Evolutionary conservation across 2,888 invertebrate genomes (phyloP), one percentile per base, ranked within the genome.

Genomic region (Ophraella communa): DNA sequence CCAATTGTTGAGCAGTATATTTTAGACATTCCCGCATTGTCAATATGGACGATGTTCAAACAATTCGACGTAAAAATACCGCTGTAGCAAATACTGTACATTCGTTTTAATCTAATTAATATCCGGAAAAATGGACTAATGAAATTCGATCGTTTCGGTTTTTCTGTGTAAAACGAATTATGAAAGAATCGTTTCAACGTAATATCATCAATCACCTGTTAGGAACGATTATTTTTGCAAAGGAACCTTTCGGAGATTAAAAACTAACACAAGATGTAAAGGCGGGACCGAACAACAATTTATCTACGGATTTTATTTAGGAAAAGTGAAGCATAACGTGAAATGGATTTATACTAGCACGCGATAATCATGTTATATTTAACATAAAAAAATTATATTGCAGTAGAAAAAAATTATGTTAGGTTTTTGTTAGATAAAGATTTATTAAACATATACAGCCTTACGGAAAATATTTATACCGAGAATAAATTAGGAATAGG

Each of bases 161-260:
- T n/a, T n/a, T n/a, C n/a, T n/a, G n/a, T 33, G 33, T 33, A n/a
- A 33, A 2, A 33, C n/a, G 33, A 33, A 33, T n/a, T 33, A 10
- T 33, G 33, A n/a, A 33, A n/a, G n/a, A 33, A 24, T 53, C 20
- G 30, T 53, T 52, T 33, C 24, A 44, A 52, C 52, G 30, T 52
- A 11, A 47, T n/a, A n/a, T n/a, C n/a, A 33, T 33, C n/a, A 33
- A 33, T 33, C 33, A 33, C 33, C 33, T 33, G 33, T n/a, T 33
- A 33, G 10, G 3, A 33, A 33, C n/a, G 33, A 33, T 33, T 33
- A 33, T 33, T 33, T 33, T 33, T 33, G 33, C n/a, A 33, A 33
- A 33, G 33, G 33, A 33, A 33, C 33, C 33, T 33, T 33, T 33
- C 33, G 1, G 33, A 33, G n/a, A n/a, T 33, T 33, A n/a, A n/a